phyloP scores from a whole-genome alignment of 2,797 vertebrate genomes.

The Agapornis canus region DNA sequence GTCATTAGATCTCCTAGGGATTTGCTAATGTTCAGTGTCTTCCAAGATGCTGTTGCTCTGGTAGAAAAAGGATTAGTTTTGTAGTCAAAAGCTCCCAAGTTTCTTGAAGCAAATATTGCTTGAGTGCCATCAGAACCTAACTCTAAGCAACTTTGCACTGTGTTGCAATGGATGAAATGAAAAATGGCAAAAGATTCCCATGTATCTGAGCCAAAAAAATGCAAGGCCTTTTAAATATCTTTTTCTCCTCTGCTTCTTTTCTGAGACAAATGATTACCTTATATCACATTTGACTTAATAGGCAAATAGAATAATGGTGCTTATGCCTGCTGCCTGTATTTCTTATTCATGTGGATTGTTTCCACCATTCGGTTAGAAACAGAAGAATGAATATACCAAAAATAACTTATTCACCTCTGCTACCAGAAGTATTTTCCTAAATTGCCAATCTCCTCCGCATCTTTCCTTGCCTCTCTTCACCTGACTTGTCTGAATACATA shows the following conservation, averaged over 20 bases:
- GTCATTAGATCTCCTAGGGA: neutral
- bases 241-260: neutral
- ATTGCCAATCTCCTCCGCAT: neutral
- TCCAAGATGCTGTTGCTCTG: neutral
- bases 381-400: neutral
- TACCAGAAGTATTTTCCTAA: neutral
- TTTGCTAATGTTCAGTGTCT: neutral
- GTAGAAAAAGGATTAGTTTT: neutral
- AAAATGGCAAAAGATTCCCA: neutral
- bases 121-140: neutral
- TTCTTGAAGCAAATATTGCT: neutral
- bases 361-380: neutral
- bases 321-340: neutral
- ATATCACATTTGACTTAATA: neutral
- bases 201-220: neutral
- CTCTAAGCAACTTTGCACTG: neutral
- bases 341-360: neutral
- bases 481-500: neutral
- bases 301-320: neutral
- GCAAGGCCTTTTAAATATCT: neutral
- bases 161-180: neutral
- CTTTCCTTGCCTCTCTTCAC: neutral
- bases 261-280: neutral
- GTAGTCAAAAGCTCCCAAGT: neutral
- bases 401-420: neutral